A percentile compares a stretch with the other conserved stretches of the same genome.
Conservation (phyloP, 2,797 vertebrate genomes). For the Urosaurus nigricauda region DNA sequence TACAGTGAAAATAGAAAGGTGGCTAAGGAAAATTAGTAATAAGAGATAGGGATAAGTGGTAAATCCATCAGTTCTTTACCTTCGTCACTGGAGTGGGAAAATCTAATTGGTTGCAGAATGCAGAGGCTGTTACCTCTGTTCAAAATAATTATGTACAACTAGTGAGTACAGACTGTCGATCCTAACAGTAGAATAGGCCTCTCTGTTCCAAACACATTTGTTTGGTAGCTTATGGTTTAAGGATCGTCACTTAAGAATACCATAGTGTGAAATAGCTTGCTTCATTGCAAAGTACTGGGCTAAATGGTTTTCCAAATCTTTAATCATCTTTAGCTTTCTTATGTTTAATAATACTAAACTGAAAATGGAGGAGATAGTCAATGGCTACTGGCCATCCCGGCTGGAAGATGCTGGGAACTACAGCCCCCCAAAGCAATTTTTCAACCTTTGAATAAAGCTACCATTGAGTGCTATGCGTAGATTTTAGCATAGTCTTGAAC, state of each 20-base stretch:
- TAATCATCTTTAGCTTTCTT: background rate
- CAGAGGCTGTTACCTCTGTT: slow-evolving; percentile 1
- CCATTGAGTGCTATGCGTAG: too few species aligned
- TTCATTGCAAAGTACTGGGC: background rate
- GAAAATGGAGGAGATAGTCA: background rate
- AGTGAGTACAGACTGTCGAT: background rate
- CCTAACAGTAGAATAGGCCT: background rate
- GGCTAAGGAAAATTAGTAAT: slow-evolving; percentile 26
- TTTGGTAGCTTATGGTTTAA: slow-evolving; percentile 10
- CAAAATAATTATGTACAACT: slow-evolving; percentile 11
- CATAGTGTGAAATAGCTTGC: background rate
- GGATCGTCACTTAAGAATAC: background rate
- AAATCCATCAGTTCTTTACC: slow-evolving; percentile 14
- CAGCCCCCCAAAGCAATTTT: background rate
- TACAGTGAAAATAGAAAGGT: slow-evolving; percentile 40
- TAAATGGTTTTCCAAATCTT: background rate
- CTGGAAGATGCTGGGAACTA: too few species aligned
- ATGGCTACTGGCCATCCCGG: background rate
- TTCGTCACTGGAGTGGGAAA: background rate
- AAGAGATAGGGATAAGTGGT: slow-evolving; percentile 20
- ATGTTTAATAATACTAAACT: background rate
- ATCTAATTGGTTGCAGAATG: slow-evolving; percentile 19
- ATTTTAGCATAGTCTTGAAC: too few species aligned
- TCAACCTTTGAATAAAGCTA: too few species aligned
- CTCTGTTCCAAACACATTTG: slow-evolving; percentile 22